Evolutionary conservation across 2,797 vertebrate species (phyloP), one percentile per base, ranked within the genome.

Genomic region (Allobates femoralis): DNA sequence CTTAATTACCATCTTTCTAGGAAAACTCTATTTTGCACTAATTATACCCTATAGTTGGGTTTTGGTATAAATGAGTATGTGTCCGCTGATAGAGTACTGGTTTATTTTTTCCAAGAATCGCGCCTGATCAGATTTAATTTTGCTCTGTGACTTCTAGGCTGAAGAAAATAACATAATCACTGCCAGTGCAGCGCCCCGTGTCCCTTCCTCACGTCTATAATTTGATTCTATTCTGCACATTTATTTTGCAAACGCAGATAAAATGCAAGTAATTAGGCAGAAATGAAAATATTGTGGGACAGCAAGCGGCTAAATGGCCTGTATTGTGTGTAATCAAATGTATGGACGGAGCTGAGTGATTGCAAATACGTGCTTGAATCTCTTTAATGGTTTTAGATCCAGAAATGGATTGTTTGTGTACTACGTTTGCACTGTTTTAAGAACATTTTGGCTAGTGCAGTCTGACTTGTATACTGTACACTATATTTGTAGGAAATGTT

Each of bases 81-180:
- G 60, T 76, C 56, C 21, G 82, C 37, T 76, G 66, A 56, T 73
- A 28, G 32, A 73, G 58, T 41, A 51, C 60, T 62, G 50, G 28
- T 87, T 83, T 77, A 50, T 32, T 56, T 74, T 87, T 87, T 84
- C 81, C 60, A 79, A 56, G 81, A 84, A 84, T 34, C 26, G 28
- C 5, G 4, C 34, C 16, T 60, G n/a, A 34, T 16, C 21, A 71
- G 55, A 82, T 86, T 81, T 81, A 58, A 86, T 81, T 41, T 67
- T 77, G 30, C 37, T 34, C 23, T 16, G 56, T 84, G 79, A 84
- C 82, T 87, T 53, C 37, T n/a, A 76, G 84, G 79, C 6, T 46
- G 74, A 87, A 76, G 14, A 55, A 50, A 56, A 28, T 21, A 84
- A 73, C 30, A 84, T 53, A 74, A 80, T 51, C 30, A 46, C 18